phyloP scores from a whole-genome alignment of 1,140 invertebrate genomes.

The Orussus abietinus region DNA sequence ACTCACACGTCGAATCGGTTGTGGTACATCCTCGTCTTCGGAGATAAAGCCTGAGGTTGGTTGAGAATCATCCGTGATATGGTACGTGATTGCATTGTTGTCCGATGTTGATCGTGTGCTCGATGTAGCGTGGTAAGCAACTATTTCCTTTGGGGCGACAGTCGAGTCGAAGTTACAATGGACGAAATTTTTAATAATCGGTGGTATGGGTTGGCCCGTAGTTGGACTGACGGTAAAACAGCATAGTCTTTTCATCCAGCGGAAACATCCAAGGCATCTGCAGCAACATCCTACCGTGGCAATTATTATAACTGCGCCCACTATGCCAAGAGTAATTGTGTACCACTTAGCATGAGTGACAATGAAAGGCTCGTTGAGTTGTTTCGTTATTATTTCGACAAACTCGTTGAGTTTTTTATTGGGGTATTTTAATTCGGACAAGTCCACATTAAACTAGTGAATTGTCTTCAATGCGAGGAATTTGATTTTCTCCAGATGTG shows the following conservation, averaged over 20 bases:
- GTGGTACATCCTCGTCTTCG: too few species aligned
- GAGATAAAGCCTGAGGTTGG: too few species aligned
- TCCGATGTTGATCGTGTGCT: too few species aligned
- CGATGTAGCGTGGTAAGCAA: too few species aligned
- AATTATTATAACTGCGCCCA: conserved; percentile 4
- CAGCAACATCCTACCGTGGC: conserved; percentile 3
- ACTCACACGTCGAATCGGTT: too few species aligned
- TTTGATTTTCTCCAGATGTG: too few species aligned
- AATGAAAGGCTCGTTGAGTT: conserved; percentile 7
- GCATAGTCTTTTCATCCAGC: conserved; percentile 8
- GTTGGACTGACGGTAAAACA: conserved; percentile 5
- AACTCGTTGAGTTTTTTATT: conserved; percentile 9
- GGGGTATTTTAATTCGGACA: conserved; percentile 3
- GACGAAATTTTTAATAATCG: conserved; percentile 14
- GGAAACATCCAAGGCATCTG: conserved; percentile 6
- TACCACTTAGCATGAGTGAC: conserved; percentile 7
- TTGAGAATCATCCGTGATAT: too few species aligned
- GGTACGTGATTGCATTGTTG: too few species aligned
- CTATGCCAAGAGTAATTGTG: not conserved
- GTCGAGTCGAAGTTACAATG: conserved; percentile 11
- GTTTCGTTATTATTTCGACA: conserved; percentile 6
- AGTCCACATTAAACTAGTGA: conserved; percentile 5
- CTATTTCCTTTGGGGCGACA: too few species aligned
- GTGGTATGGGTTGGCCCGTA: conserved; percentile 7
- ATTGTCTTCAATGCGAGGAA: conserved; percentile 4